phyloP scores from a whole-genome alignment of 1,140 invertebrate genomes.

The Tyrophagus putrescentiae region DNA sequence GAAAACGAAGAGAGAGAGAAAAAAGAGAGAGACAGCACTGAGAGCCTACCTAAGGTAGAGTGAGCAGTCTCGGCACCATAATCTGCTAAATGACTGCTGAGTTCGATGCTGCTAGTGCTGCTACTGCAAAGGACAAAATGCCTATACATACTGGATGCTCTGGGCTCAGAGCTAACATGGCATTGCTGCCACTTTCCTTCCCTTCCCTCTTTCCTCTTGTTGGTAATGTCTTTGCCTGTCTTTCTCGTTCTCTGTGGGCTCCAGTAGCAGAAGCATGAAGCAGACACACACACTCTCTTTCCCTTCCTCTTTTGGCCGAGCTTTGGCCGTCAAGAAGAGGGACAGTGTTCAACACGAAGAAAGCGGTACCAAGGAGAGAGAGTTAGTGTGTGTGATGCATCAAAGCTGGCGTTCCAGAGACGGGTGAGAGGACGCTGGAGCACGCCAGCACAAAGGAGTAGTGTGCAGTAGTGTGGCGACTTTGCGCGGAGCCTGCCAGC shows the following conservation, averaged over 20 bases:
- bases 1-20: no score
- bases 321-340: not conserved
- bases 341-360: not conserved
- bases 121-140: slow-evolving; percentile 8
- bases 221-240: no score
- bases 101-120: not conserved
- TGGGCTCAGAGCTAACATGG: no score
- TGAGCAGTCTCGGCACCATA: slow-evolving; percentile 12
- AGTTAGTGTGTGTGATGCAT: no score
- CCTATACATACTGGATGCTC: not conserved
- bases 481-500: not conserved
- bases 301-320: no score
- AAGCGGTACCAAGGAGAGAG: not conserved
- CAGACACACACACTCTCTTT: not conserved
- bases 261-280: not conserved
- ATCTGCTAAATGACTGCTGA: slow-evolving; percentile 8
- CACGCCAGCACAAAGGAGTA: no score
- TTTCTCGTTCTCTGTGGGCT: no score
- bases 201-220: no score
- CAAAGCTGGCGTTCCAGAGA: not conserved
- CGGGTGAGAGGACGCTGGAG: not conserved
- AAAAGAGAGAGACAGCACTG: no score
- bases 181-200: no score
- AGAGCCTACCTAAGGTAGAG: no score
- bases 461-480: no score